Evolutionary conservation across 2,888 invertebrate species (phyloP).

Genomic region (Dorcus parallelipipedus): DNA sequence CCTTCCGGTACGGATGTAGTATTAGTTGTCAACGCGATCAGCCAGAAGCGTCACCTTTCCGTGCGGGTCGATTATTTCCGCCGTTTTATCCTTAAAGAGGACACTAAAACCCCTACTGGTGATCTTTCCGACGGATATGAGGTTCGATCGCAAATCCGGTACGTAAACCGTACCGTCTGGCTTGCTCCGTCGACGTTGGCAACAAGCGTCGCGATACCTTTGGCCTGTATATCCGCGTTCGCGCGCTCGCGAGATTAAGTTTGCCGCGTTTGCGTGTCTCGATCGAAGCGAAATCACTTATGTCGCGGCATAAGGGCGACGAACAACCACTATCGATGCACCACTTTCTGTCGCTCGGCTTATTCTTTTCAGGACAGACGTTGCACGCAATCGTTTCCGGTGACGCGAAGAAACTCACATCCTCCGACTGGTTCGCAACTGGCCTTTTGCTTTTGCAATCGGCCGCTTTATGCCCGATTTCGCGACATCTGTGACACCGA

Average conservation of each 20-base stretch:
- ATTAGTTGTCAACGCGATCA: not conserved
- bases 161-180: too few relatives aligned
- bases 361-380: too few relatives aligned
- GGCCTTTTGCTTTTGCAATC: slow-evolving; percentile 3
- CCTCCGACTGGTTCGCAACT: not conserved
- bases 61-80: too few relatives aligned
- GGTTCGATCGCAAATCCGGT: too few relatives aligned
- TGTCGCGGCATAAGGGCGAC: slow-evolving; percentile 3
- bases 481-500: slow-evolving; percentile 7
- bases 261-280: not conserved
- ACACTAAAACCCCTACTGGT: too few relatives aligned
- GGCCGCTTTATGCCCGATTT: slow-evolving; percentile 7
- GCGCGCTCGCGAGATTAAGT: slow-evolving; percentile 5
- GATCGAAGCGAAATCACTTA: not conserved
- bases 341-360: not conserved
- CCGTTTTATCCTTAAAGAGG: too few relatives aligned
- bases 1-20: not conserved
- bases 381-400: not conserved
- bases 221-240: not conserved
- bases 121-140: too few relatives aligned
- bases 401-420: not conserved
- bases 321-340: slow-evolving; percentile 7
- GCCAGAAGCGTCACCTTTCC: too few relatives aligned
- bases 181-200: not conserved
- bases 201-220: slow-evolving; percentile 1